phyloP scores from a whole-genome alignment of 2,113 vertebrate species.

The Anarhynchus alexandrinus region DNA sequence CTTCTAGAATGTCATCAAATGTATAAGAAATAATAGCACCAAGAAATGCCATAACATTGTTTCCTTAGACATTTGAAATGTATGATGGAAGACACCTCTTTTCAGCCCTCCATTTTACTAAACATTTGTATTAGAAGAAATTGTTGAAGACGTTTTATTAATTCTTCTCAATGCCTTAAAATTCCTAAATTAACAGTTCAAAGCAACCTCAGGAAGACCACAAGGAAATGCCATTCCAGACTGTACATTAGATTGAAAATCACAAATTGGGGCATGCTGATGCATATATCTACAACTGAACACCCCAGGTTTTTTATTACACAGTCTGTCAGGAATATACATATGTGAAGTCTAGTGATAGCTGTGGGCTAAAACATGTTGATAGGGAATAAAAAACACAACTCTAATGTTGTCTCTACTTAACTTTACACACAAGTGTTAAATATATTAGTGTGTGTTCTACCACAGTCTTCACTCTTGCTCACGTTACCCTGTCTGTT shows the following conservation, averaged over 20 bases:
- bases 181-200: not conserved
- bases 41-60: not conserved
- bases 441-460: not conserved
- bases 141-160: not conserved
- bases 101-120: not conserved
- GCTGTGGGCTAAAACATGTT: not conserved
- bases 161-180: not conserved
- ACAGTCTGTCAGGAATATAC: not conserved
- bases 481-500: not conserved
- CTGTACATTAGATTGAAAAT: not conserved
- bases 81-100: not conserved
- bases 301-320: fast-evolving
- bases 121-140: not conserved
- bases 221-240: not conserved
- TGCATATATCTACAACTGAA: not conserved
- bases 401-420: not conserved
- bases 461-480: not conserved
- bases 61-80: not conserved
- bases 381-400: not conserved
- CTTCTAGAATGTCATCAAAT: not conserved
- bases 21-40: not conserved
- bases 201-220: not conserved
- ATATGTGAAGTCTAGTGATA: not conserved
- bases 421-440: not conserved
- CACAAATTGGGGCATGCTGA: not conserved